Base-by-base conservation (phyloP, 2,888 invertebrate species). In the Dichetophora obliterata region DNA sequence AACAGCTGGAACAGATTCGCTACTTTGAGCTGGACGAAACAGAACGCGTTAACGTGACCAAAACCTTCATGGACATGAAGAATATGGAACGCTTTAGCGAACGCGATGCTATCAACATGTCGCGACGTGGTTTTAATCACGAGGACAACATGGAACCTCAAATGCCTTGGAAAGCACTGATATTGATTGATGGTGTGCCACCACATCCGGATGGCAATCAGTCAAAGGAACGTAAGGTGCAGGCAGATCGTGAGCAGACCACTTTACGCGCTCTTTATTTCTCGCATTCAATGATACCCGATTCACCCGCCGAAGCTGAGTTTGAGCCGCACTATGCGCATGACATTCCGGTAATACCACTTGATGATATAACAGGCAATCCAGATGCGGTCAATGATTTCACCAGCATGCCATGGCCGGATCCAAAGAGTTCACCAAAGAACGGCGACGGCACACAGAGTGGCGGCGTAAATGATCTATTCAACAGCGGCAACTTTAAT, bases 21-120 rank as follows among this genome's bases (percentile, higher is more conserved):
- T 98, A 93, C 89, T 98, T 99, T 89, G 98, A 98, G 88, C 90
- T 98, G 82, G 98, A 98, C 89, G 98, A 98, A 90, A 97, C 95
- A 19, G 98, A 99, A 90, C 92, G 98, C 85, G 96, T 97, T 1
- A 98, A 98, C 90, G 98, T 98, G 1, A 97, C 94, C 3, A 96
- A 94, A 89, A 95, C 92, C 48, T 98, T 98, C 89, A 94, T 93
- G 50, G 97, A 97, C 85, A 95, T 97, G 95, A 96, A 96, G 86
- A 93, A 95, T 87, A 93, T 96, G 91, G 98, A 98, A 87, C 94
- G 95, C 84, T 92, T 93, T 78, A 91, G 94, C 83, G 98, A 98
- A 90, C 92, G 95, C 74, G 95, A 95, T 85, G 93, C 94, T n/a
- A 91, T 96, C 86, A 92, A 94, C 83, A 93, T 94, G 88, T 93